Conservation (phyloP, 1,140 invertebrate genomes). For the Trissolcus basalis region DNA sequence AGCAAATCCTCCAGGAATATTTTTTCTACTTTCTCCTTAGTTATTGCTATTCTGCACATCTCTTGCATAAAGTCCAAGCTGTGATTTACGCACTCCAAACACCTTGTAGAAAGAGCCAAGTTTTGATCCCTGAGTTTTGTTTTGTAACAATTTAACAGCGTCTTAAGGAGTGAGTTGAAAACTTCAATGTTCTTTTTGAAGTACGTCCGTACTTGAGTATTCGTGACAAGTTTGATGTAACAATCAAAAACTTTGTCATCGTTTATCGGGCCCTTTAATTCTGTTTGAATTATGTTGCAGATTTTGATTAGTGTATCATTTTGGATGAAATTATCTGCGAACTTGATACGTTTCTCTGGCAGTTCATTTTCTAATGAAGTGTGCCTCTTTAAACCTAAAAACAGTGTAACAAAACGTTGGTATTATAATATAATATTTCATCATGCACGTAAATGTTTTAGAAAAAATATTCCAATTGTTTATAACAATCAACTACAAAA, state of each 20-base stretch:
- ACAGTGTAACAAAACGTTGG: too few species aligned
- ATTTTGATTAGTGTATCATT: constrained; percentile 1
- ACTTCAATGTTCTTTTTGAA: constrained; percentile 55
- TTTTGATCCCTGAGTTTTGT: constrained; percentile 7
- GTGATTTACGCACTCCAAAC: constrained; percentile 21
- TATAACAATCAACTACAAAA: too few species aligned
- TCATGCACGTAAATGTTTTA: too few species aligned
- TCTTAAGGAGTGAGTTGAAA: constrained; percentile 45
- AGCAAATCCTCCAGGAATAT: constrained; percentile 40
- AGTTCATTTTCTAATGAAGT: background rate
- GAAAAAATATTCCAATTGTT: too few species aligned
- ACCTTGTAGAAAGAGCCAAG: constrained; percentile 18
- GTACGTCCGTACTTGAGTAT: constrained; percentile 35
- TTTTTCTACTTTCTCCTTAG: constrained; percentile 15
- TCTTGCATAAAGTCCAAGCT: constrained; percentile 33
- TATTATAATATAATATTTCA: too few species aligned
- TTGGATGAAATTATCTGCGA: background rate
- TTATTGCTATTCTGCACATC: constrained; percentile 5
- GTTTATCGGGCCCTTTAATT: constrained; percentile 4
- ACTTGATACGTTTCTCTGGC: background rate
- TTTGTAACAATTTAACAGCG: constrained; percentile 40
- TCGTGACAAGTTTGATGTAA: constrained; percentile 11
- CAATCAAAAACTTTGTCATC: constrained; percentile 14
- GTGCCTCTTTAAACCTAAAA: constrained; percentile 1
- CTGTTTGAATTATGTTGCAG: constrained; percentile 7